Evolutionary conservation across 2,888 invertebrate species (phyloP), one percentile per base, ranked within the genome.

Genomic region (Limenitis camilla): DNA sequence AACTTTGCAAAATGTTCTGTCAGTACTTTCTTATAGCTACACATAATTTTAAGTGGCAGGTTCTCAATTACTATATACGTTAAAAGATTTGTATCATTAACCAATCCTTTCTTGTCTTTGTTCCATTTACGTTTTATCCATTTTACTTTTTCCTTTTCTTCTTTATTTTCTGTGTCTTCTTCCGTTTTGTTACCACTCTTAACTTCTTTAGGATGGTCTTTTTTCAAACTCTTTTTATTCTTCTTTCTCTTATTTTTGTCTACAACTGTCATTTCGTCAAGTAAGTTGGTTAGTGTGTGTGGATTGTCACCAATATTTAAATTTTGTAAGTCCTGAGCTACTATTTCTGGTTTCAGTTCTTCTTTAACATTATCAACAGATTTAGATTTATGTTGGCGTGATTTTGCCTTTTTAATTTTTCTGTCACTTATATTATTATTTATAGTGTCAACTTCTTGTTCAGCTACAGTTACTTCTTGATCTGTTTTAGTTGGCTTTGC

Each of bases 41-140:
- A 66, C 65, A 84, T 68, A 7, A 82, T 67, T 5, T 66, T 64
- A 2, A 81, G 50, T 0, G 87, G 81, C 35, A 87, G 50, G 52
- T 82, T 83, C 43, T 84, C 82, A 33, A 85, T 66, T 30, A 81
- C 62, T 2, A 87, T 64, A 0, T 75, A 70, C 6, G 66, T 72
- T 2, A 60, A 55, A 3, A 67, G 46, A 10, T 52, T 60, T 0
- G 67, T 64, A 4, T 63, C 65, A 19, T 60, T 65, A 3, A 61
- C 45, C 4, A 68, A 70, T 5, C 68, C 74, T 53, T 78, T 78
- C 42, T 65, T 74, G 32, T 76, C 80, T 55, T 82, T 85, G 53
- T 85, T 83, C 84, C 82, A 85, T 50, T 76, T 82, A 6, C 78
- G 69, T 50, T 75, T 81, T 40, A 68, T 72, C 86, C 84, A 83